Percentiles rank a stretch among this genome's conserved stretches.
phyloP scores from a whole-genome alignment of 2,888 invertebrate genomes.

The Hedya salicella region DNA sequence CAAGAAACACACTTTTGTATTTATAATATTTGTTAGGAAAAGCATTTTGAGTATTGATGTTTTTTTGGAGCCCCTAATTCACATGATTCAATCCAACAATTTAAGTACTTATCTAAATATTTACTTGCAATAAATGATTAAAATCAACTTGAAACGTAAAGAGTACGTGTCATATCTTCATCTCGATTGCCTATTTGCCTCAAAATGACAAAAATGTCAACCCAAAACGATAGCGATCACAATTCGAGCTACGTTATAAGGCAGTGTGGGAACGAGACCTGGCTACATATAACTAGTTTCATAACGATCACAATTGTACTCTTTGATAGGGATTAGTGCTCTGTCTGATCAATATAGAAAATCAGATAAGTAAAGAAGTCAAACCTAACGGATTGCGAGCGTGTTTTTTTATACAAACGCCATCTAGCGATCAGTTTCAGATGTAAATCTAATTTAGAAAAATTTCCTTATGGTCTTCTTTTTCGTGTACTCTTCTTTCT shows the following conservation, averaged over 20 bases:
- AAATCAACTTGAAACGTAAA: background rate
- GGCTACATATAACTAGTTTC: background rate
- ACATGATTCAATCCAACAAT: too few relatives aligned
- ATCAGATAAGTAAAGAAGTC: conserved; percentile 10
- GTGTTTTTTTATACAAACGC: background rate
- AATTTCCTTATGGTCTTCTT: too few relatives aligned
- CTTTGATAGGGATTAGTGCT: conserved; percentile 18
- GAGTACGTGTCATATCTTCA: conserved; percentile 2
- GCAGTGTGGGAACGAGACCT: conserved; percentile 22
- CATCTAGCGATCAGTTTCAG: too few relatives aligned
- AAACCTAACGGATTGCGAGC: background rate
- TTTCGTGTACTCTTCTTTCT: too few relatives aligned
- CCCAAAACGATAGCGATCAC: conserved; percentile 28
- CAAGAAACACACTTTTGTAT: too few relatives aligned
- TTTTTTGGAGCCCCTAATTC: too few relatives aligned
- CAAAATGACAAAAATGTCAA: conserved; percentile 14
- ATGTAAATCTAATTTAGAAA: too few relatives aligned
- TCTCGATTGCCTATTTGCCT: conserved; percentile 1
- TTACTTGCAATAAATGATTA: too few relatives aligned
- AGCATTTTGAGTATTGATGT: too few relatives aligned
- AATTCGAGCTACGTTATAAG: conserved; percentile 21
- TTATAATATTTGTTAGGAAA: too few relatives aligned
- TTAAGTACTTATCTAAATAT: too few relatives aligned
- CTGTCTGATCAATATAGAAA: conserved; percentile 1
- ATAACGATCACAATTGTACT: conserved; percentile 17